Base-by-base conservation (phyloP, 2,888 invertebrate species). In the Colostygia pectinataria region DNA sequence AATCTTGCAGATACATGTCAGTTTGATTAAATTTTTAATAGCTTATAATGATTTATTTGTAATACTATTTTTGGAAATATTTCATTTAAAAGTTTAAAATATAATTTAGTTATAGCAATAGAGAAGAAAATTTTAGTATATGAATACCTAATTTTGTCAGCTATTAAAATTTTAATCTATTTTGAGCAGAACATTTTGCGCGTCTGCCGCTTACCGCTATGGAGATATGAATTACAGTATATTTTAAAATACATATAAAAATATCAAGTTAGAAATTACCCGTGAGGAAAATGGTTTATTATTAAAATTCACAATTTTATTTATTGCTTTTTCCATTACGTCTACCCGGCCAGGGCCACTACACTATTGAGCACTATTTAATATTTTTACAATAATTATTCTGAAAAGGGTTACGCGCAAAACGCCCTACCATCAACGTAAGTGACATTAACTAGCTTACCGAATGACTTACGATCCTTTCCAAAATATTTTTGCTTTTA, bases 171-270 rank as follows among this genome's bases (percentile, higher is more conserved):
- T 58, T 55, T 55, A 61, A 61, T 45, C 60, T 41, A 42, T 25
- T 47, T 43, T 53, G 20, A 55, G 58, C 56, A 61, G 53, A 56
- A 58, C 61, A 61, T 61, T 61, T 61, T 61, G 61, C 87, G 87
- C 74, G 69, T 59, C 69, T 68, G 71, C 85, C 86, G 57, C 83
- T 88, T 85, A 88, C 70, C 75, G 68, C 86, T 88, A 87, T 88
- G 80, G 76, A 87, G 88, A 90, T 89, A 89, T 89, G 88, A 87
- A 77, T 84, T 84, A 87, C 80, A 82, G 83, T 88, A 85, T 73
- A 79, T 74, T 86, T 83, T 20, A 88, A 90, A 85, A 89, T 88
- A 90, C 90, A 87, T 89, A 90, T 74, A 89, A 90, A 90, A 90
- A 90, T 90, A 90, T 85, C 77, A 86, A 77, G 82, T 77, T 80